Evolutionary conservation across 2,888 invertebrate genomes (phyloP).

Genomic region (Adelphocoris suturalis): DNA sequence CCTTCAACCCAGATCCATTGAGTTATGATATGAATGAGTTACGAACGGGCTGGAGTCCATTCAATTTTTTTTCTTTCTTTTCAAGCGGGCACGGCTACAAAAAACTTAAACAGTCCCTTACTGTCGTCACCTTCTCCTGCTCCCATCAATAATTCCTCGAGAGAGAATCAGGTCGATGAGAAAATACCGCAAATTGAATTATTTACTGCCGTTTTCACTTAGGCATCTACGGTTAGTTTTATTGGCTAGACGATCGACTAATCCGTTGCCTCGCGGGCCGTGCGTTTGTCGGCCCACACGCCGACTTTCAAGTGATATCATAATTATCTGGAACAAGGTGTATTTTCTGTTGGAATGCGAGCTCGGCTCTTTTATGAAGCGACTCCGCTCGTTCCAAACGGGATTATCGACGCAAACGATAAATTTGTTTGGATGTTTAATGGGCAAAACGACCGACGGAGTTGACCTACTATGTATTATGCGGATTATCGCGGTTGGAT

Average conservation of each 20-base stretch:
- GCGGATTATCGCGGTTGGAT: background rate
- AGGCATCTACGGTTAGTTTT: background rate
- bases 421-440: slow-evolving; percentile 8
- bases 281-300: background rate
- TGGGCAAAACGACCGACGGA: background rate
- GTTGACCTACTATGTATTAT: slow-evolving; percentile 9
- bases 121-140: background rate
- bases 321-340: slow-evolving; percentile 6
- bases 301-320: background rate
- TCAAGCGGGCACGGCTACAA: background rate
- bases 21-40: slow-evolving; percentile 3
- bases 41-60: background rate
- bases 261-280: background rate
- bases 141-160: background rate
- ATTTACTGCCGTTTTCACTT: background rate
- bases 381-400: background rate
- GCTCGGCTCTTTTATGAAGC: background rate
- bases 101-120: background rate
- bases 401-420: background rate
- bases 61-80: background rate
- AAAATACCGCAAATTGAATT: background rate
- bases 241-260: background rate
- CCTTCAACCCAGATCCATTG: slow-evolving; percentile 33
- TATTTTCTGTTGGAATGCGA: background rate
- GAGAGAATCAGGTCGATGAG: background rate